phyloP scores from a whole-genome alignment of 2,113 vertebrate genomes.

The Chauna torquata region DNA sequence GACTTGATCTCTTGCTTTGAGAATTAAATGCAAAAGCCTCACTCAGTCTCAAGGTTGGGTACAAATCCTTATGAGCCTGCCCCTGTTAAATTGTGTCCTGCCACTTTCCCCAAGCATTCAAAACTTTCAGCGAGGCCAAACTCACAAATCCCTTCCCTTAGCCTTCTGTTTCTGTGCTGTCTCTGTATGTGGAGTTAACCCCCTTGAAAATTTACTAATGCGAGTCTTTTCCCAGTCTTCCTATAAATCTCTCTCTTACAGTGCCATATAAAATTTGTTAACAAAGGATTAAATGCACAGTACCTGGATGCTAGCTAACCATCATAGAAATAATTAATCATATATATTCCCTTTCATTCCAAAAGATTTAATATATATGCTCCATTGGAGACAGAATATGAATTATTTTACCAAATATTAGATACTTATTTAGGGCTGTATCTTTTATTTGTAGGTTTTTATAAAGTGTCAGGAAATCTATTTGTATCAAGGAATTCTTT shows the following conservation, averaged over 20 bases:
- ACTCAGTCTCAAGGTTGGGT: constrained; percentile 4
- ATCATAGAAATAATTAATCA: neutral
- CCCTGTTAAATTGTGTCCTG: neutral
- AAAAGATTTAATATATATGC: neutral
- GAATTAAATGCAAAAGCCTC: constrained; percentile 1
- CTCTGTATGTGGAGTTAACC: neutral
- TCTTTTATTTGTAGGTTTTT: neutral
- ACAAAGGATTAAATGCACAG: neutral
- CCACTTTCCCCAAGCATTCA: neutral
- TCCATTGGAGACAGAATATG: neutral
- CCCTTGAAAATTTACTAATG: neutral
- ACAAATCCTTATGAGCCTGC: neutral
- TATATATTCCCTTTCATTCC: neutral
- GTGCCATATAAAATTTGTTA: neutral
- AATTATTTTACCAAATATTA: neutral
- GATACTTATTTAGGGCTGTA: neutral
- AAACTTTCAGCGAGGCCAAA: neutral
- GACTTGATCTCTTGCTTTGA: neutral
- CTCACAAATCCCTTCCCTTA: neutral
- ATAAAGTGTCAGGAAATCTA: neutral
- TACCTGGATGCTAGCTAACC: neutral
- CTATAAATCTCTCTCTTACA: neutral
- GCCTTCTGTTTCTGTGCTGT: neutral
- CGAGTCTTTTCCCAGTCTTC: neutral
- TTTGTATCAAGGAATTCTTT: neutral